Evolutionary conservation across 2,888 invertebrate genomes (phyloP).

Genomic region (Eulithis testata): DNA sequence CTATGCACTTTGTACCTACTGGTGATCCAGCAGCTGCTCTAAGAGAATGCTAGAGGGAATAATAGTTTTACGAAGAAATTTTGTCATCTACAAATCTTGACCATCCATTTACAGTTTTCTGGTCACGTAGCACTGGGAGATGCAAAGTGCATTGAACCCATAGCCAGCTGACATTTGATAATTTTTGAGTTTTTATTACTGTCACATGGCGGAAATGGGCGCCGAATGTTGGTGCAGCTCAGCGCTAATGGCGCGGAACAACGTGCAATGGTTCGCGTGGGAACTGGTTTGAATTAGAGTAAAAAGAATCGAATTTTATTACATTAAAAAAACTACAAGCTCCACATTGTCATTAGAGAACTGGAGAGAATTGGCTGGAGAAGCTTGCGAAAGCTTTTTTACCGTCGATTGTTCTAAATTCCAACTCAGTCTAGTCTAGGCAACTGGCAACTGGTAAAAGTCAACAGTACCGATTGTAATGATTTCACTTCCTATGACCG

Average conservation of each 20-base stretch:
- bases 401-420: too few species aligned
- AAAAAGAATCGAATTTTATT: constrained; percentile 4
- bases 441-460: neutral
- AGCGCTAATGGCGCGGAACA: constrained; percentile 68
- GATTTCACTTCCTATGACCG: constrained; percentile 24
- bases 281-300: constrained; percentile 49
- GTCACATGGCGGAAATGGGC: constrained; percentile 75
- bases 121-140: neutral
- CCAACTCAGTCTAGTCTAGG: too few species aligned
- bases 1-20: constrained; percentile 35
- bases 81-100: too few species aligned
- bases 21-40: too few species aligned
- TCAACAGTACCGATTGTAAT: neutral
- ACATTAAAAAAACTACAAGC: too few species aligned
- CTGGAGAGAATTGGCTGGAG: too few species aligned
- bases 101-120: too few species aligned
- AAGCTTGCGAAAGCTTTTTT: too few species aligned
- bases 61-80: too few species aligned
- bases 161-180: constrained; percentile 40
- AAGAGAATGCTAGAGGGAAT: too few species aligned
- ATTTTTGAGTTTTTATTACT: constrained; percentile 55
- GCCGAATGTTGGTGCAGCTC: constrained; percentile 61
- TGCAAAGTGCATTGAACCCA: constrained; percentile 15
- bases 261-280: constrained; percentile 69
- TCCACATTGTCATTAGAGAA: too few species aligned